Evolutionary conservation across 2,113 vertebrate genomes (phyloP), one percentile per base, ranked within the genome.

Genomic region (Callithrix jacchus): DNA sequence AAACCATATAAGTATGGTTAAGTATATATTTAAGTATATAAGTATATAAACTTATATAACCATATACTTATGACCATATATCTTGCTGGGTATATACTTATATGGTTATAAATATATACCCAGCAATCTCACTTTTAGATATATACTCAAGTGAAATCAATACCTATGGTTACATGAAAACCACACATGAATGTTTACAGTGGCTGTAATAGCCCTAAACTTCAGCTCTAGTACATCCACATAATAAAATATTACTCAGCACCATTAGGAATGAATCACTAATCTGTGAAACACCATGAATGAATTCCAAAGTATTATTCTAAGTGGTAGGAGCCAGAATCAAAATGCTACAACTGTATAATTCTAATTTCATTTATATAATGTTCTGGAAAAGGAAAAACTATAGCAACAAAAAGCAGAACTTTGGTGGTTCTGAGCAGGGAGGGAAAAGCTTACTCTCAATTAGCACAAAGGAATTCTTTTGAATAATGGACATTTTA

Each of bases 231-330:
- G 61, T 18, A 5, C 3, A 37, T 35, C 11, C 14, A 30, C 9
- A 3, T 4, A 25, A 27, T 42, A 58, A 30, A 49, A 79, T 25
- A 42, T 25, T 80, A 35, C 45, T 68, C 10, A 49, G 42, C 35
- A 89, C 4, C n/a, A 40, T 40, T 49, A 58, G 35, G 61, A 68
- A 77, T 10, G 35, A 80, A 13, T 14, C 68, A 11, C 52, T n/a
- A 61, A 79, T 42, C 14, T 0, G 17, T 0, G 4, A 45, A 77
- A 45, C 4, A 32, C 7, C 35, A 13, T 11, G n/a, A 25, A 27
- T 81, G 42, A n/a, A 25, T 42, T 40, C 76, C 18, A 52, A n/a
- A 77, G 14, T 47, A 94, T 54, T 81, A 54, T 42, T 80, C 14
- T 56, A 61, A 92, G 40, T 30, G 42, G 45, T 20, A 61, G 20